Evolutionary conservation across 1,140 invertebrate genomes (phyloP), one percentile per base, ranked within the genome.

Genomic region (Magallana gigas): DNA sequence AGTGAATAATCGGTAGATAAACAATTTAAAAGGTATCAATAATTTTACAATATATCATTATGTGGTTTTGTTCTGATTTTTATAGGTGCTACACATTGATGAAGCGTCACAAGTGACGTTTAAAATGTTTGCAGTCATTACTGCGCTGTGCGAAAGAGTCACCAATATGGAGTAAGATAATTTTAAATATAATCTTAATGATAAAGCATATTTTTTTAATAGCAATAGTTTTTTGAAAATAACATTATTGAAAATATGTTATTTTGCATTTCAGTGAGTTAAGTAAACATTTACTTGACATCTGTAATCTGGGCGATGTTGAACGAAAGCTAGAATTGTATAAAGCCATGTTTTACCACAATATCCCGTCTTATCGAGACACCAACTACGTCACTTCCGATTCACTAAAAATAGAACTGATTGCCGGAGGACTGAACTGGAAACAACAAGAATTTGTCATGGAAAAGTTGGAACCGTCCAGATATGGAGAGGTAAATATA

Each of bases 101-200:
- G 92, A 94, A 81, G 91, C 93, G 1, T 92, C 91, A 3, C 91
- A 94, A 83, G 91, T 95, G 16, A 94, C 94, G 6, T 95, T 95
- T 85, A 88, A 93, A 82, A 95, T 94, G 94, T 95, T 95, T 92
- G 91, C 94, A 16, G 94, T 95, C 14, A 92, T 94, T 8, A 88
- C 92, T 9, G 94, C 94, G 1, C 87, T 95, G 8, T 92, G 91
- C 84, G 94, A 95, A 85, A 84, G 94, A 84, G 93, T 95, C 0
- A 94, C 94, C 8, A 88, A 92, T 86, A 94, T 95, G 94, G 94
- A 95, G 94, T 95, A 91, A 93, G 94, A 84, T 57, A 23, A 23
- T 36, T 85, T 23, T 64, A 29, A 29, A 0, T 36, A 8, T 16
- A 8, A 23, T 84, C 18, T 68, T 56, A 84, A 16, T 23, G 23